A percentile compares a stretch with the other conserved stretches of the same genome.
Evolutionary conservation across 2,113 vertebrate genomes (phyloP).

Genomic region (Notothenia rossii): DNA sequence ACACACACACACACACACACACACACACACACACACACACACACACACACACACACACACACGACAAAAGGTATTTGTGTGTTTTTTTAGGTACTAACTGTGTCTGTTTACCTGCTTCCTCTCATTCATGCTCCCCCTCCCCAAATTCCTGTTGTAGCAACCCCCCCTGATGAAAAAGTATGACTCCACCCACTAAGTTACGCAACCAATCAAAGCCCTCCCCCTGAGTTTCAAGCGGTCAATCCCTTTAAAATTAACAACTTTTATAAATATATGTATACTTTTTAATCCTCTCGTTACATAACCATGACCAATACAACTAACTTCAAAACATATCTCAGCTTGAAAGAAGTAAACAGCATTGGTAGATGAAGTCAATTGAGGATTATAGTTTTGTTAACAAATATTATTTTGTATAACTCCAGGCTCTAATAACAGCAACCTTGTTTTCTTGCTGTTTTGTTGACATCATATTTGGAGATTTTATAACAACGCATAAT

Average conservation of each 20-base stretch:
- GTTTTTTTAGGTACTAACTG: neutral
- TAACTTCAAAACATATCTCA: too few relatives aligned
- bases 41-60: neutral
- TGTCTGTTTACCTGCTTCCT: conserved; percentile 2
- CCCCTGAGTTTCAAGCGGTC: neutral
- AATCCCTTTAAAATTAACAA: conserved; percentile 2
- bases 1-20: conserved; percentile 2
- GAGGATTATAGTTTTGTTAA: too few relatives aligned
- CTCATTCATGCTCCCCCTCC: neutral
- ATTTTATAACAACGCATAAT: too few relatives aligned
- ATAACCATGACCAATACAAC: too few relatives aligned
- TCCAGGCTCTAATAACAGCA: too few relatives aligned
- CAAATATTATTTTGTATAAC: too few relatives aligned
- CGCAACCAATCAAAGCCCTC: neutral
- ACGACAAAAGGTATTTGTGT: neutral
- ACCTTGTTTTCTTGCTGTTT: too few relatives aligned
- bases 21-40: neutral
- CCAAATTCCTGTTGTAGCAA: neutral
- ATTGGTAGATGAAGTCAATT: too few relatives aligned
- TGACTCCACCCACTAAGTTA: conserved; percentile 23
- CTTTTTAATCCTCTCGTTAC: neutral
- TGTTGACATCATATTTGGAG: too few relatives aligned
- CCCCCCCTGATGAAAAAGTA: neutral
- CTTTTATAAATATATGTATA: neutral
- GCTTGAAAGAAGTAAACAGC: too few relatives aligned